phyloP scores from a whole-genome alignment of 2,888 invertebrate species.

The Hirtodrosophila confusa region DNA sequence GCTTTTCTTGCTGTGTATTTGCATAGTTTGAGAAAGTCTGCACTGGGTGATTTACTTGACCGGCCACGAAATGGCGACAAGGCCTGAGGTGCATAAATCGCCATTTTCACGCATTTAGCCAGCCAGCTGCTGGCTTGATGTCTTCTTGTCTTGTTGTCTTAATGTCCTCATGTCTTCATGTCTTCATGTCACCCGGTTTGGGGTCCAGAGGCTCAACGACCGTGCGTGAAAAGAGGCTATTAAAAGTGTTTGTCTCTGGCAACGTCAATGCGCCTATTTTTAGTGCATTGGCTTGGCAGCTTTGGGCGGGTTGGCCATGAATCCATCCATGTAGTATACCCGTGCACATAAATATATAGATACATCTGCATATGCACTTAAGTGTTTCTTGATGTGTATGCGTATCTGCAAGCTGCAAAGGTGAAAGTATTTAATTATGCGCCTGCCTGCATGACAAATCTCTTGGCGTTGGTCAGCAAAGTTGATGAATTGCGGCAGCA shows the following conservation, averaged over 20 bases:
- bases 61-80: conserved; percentile 46
- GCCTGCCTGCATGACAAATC: conserved; percentile 71
- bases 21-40: conserved; percentile 40
- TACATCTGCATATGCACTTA: conserved; percentile 20
- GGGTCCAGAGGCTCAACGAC: conserved; percentile 45
- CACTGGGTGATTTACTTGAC: conserved; percentile 40
- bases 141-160: conserved; percentile 30
- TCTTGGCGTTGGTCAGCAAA: conserved; percentile 60
- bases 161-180: conserved; percentile 25
- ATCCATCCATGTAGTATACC: conserved; percentile 31
- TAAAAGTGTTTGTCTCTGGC: conserved; percentile 58
- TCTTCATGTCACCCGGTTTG: background rate
- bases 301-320: conserved; percentile 66
- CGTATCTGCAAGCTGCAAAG: conserved; percentile 32
- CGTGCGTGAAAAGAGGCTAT: conserved; percentile 73
- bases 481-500: conserved; percentile 67
- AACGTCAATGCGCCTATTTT: conserved; percentile 74
- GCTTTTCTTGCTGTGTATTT: conserved; percentile 17
- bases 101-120: conserved; percentile 68
- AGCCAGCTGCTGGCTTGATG: conserved; percentile 46
- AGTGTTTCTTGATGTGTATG: background rate
- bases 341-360: background rate
- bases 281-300: conserved; percentile 71
- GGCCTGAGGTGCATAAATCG: conserved; percentile 56
- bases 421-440: conserved; percentile 78